phyloP scores from a whole-genome alignment of 2,888 invertebrate genomes.

The Artemia sp. region DNA sequence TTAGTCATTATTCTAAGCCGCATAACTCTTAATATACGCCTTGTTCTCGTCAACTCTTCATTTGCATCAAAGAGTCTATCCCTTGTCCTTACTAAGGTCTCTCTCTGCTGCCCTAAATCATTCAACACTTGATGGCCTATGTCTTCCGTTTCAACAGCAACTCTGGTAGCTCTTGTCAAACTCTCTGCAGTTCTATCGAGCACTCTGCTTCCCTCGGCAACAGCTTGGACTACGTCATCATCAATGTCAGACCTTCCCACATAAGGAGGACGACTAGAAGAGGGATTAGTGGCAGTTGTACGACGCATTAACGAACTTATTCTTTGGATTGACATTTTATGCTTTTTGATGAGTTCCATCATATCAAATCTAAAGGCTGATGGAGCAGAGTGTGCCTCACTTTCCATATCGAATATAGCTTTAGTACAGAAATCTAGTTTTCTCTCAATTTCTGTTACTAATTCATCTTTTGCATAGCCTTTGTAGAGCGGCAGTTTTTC shows the following conservation, averaged over 20 bases:
- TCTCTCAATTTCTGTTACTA: slow-evolving; percentile 27
- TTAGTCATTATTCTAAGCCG: slow-evolving; percentile 52
- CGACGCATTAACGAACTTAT: neutral
- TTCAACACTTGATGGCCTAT: slow-evolving; percentile 57
- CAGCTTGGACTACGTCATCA: slow-evolving; percentile 40
- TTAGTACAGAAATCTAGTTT: slow-evolving; percentile 28
- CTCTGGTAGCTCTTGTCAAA: slow-evolving; percentile 45
- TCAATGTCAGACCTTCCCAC: slow-evolving; percentile 28
- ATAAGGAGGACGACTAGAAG: neutral
- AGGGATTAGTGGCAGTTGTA: slow-evolving; percentile 16
- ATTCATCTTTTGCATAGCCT: slow-evolving; percentile 29
- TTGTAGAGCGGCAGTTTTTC: slow-evolving; percentile 16
- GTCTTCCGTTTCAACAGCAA: slow-evolving; percentile 61
- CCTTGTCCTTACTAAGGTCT: slow-evolving; percentile 45
- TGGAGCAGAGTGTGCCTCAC: slow-evolving; percentile 29
- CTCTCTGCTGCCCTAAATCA: slow-evolving; percentile 56
- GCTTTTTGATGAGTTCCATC: slow-evolving; percentile 25
- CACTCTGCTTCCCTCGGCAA: slow-evolving; percentile 39
- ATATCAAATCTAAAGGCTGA: slow-evolving; percentile 27
- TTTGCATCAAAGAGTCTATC: slow-evolving; percentile 52
- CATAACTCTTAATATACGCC: slow-evolving; percentile 47
- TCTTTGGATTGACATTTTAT: slow-evolving; percentile 25
- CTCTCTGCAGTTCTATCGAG: slow-evolving; percentile 45
- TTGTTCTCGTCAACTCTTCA: slow-evolving; percentile 46
- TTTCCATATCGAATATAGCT: slow-evolving; percentile 32